Evolutionary conservation across 2,113 vertebrate species (phyloP).

Genomic region (Bathybates hornii): DNA sequence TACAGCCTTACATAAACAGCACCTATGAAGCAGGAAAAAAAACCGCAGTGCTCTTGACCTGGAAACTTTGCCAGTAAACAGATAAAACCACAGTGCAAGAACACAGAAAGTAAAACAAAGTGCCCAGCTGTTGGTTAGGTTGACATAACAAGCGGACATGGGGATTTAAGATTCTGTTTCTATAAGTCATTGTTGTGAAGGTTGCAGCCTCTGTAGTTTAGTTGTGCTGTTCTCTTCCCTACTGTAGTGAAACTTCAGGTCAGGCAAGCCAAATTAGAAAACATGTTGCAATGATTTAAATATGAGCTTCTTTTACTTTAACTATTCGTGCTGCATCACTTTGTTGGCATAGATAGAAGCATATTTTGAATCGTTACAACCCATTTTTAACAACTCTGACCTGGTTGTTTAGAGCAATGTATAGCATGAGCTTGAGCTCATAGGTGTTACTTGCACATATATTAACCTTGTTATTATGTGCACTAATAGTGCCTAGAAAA

Average conservation of each 20-base stretch:
- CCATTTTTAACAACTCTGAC: not conserved
- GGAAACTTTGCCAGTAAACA: slow-evolving; percentile 51
- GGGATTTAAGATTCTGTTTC: not conserved
- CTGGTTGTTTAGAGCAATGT: not conserved
- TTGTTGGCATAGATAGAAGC: not conserved
- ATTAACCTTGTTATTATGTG: not conserved
- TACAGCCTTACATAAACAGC: slow-evolving; percentile 68
- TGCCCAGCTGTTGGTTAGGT: not conserved
- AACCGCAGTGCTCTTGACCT: slow-evolving; percentile 21
- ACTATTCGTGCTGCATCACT: not conserved
- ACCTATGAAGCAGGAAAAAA: slow-evolving; percentile 51
- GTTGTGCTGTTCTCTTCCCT: slow-evolving; percentile 2
- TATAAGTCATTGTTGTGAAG: slow-evolving; percentile 14
- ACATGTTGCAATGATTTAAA: not conserved
- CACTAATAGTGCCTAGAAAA: not conserved
- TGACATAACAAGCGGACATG: not conserved
- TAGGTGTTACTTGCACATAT: not conserved
- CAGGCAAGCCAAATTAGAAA: not conserved
- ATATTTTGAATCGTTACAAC: not conserved
- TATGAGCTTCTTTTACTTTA: not conserved
- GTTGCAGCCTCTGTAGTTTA: slow-evolving; percentile 1
- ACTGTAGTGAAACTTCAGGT: not conserved
- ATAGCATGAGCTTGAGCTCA: not conserved
- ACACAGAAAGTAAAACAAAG: slow-evolving; percentile 24
- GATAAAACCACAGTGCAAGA: slow-evolving; percentile 27